Conservation (phyloP, 2,888 invertebrate species). For the Eristalis pertinax region DNA sequence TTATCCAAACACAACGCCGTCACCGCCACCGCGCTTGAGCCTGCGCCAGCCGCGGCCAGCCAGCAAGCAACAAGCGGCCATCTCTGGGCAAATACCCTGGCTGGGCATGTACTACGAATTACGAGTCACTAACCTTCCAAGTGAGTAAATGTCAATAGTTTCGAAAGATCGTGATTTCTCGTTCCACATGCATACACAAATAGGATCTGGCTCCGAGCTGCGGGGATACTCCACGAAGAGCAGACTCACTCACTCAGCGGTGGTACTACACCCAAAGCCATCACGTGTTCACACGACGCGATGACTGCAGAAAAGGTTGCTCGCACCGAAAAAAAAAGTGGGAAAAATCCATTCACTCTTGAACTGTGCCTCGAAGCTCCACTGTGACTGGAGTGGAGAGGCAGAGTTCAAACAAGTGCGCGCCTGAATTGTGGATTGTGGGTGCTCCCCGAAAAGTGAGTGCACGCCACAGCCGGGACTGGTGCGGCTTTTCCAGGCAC, state of each 20-base stretch:
- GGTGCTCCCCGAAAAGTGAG: slow-evolving; percentile 62
- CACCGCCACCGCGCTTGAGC: background rate
- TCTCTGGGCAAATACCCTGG: background rate
- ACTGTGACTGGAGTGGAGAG: background rate
- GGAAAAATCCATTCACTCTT: slow-evolving; percentile 35
- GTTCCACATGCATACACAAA: slow-evolving; percentile 56
- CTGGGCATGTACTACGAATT: slow-evolving; percentile 29
- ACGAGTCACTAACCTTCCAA: slow-evolving; percentile 56
- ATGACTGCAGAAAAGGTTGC: slow-evolving; percentile 12
- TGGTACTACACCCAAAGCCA: slow-evolving; percentile 47
- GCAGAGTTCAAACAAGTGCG: slow-evolving; percentile 54
- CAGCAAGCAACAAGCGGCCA: background rate
- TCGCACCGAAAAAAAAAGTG: slow-evolving; percentile 22
- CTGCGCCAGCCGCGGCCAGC: background rate
- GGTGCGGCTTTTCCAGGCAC: no score
- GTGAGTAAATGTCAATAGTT: slow-evolving; percentile 70
- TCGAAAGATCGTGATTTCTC: slow-evolving; percentile 63
- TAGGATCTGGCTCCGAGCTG: slow-evolving; percentile 6
- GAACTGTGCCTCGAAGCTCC: slow-evolving; percentile 7
- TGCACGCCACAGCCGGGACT: slow-evolving; percentile 18
- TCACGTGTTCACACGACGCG: slow-evolving; percentile 52
- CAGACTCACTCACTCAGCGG: slow-evolving; percentile 5
- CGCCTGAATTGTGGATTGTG: slow-evolving; percentile 58
- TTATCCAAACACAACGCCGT: slow-evolving; percentile 43
- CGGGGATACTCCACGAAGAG: slow-evolving; percentile 37